Evolutionary conservation across 1,140 invertebrate genomes (phyloP).

Genomic region (Muscidifurax raptorellus): DNA sequence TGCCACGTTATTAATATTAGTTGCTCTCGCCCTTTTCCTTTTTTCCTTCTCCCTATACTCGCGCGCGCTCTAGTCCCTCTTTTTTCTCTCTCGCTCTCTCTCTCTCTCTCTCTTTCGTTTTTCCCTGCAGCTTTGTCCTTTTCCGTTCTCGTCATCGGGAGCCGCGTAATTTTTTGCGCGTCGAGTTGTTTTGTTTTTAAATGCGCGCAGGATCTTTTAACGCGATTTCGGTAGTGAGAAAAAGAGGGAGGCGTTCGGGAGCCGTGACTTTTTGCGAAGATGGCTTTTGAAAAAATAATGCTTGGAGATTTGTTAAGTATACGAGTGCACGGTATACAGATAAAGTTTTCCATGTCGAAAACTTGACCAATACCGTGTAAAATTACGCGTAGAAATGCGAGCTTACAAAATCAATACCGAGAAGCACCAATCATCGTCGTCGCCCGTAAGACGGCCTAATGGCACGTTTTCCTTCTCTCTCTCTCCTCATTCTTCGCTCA

Average conservation of each 20-base stretch:
- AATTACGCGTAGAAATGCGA: not conserved
- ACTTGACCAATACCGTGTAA: no score
- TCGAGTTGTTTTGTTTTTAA: not conserved
- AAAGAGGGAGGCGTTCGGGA: not conserved
- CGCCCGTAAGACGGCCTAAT: not conserved
- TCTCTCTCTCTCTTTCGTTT: slow-evolving; percentile 15
- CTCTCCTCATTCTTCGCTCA: not conserved
- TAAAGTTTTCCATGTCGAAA: no score
- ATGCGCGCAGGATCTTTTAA: not conserved
- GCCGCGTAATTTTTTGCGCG: not conserved
- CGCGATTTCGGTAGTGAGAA: not conserved
- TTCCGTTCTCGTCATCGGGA: not conserved
- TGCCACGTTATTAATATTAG: slow-evolving; percentile 73
- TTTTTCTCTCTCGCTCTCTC: slow-evolving; percentile 32
- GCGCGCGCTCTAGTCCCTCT: slow-evolving; percentile 40
- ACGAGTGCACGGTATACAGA: no score
- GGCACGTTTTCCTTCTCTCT: not conserved
- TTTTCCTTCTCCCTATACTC: slow-evolving; percentile 40
- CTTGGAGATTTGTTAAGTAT: not conserved
- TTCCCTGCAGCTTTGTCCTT: slow-evolving; percentile 9
- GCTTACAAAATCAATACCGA: not conserved
- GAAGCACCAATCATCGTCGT: not conserved
- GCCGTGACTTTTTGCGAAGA: not conserved
- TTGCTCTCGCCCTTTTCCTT: slow-evolving; percentile 56
- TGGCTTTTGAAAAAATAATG: not conserved